These are phyloP conservation scores for Gortyna flavago DNA, from an alignment of 2,888 invertebrate species.

Conservation along the genomic window DNA sequence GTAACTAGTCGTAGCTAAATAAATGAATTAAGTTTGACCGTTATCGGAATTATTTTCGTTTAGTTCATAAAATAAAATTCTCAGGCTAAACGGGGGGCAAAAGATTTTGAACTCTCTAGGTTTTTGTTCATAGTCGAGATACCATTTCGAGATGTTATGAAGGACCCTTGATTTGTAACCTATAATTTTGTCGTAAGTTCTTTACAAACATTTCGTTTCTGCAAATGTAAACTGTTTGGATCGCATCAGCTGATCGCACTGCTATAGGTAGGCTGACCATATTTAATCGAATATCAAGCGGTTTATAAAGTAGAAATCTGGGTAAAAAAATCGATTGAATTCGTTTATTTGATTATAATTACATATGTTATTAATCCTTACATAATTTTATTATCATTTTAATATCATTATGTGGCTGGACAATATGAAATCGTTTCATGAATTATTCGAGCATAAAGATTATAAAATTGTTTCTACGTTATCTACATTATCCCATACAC, in stretches of 20 bases:
- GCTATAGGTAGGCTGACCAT: not conserved
- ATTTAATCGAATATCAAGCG: not conserved
- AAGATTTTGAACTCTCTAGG: not conserved
- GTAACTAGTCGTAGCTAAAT: not conserved
- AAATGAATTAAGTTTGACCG: not conserved
- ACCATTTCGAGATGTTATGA: not conserved
- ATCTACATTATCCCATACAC: not conserved
- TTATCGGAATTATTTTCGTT: not conserved
- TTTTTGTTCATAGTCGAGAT: not conserved
- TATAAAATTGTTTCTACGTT: not conserved
- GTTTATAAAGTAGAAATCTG: too few relatives aligned
- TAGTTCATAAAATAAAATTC: not conserved
- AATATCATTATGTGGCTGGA: too few relatives aligned
- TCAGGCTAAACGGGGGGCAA: not conserved
- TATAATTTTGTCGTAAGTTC: not conserved
- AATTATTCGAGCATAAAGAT: not conserved
- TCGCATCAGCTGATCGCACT: slow-evolving; percentile 32
- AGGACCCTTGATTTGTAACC: not conserved
- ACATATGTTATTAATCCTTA: not conserved
- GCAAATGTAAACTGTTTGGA: slow-evolving; percentile 3
- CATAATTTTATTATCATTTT: not conserved
- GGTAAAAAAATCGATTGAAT: not conserved
- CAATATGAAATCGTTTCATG: not conserved
- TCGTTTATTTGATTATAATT: not conserved
- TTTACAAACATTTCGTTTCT: not conserved